Base-by-base conservation (phyloP, 2,888 invertebrate species). In the Tachina grossa region DNA sequence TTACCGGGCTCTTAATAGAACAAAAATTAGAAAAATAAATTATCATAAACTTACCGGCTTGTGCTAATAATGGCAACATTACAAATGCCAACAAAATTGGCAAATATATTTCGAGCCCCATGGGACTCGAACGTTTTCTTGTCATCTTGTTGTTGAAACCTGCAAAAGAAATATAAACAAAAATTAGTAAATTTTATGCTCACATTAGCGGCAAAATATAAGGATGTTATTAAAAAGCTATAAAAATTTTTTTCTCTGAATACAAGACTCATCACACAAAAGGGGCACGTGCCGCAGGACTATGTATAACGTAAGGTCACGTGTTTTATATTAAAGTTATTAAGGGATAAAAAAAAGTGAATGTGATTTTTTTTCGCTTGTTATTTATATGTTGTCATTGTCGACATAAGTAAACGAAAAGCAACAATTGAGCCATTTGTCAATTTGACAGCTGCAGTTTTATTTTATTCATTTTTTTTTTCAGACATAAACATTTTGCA, bases 61-160 rank as follows among this genome's bases (percentile, higher is more conserved):
- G 90, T 87, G 90, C 88, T 88, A 91, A 89, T 87, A 88, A 88
- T 87, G 89, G 89, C 87, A 89, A 85, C 83, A 88, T 86, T 84
- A 88, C 88, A 88, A 89, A 86, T 86, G 89, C 89, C 89, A 90
- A 88, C 87, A 89, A 88, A 83, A 89, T 87, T 88, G 90, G 89
- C 88, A 90, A 88, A 88, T 90, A 89, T 89, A 91, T 89, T 89
- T 92, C 92, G 92, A 92, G 92, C 90, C 92, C 92, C 90, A 91
- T 87, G 85, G 92, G 92, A 92, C 92, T 92, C 92, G 91, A 91
- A 91, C 91, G 91, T 90, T 90, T 92, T 89, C 92, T 91, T 88
- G 92, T 90, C 92, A 92, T 92, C 87, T 88, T 90, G 69, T 49
- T 85, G 71, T 72, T 83, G 75, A 53, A 88, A 89, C 89, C 92